phyloP scores from a whole-genome alignment of 2,888 invertebrate species.

The Ormyrus rosae region DNA sequence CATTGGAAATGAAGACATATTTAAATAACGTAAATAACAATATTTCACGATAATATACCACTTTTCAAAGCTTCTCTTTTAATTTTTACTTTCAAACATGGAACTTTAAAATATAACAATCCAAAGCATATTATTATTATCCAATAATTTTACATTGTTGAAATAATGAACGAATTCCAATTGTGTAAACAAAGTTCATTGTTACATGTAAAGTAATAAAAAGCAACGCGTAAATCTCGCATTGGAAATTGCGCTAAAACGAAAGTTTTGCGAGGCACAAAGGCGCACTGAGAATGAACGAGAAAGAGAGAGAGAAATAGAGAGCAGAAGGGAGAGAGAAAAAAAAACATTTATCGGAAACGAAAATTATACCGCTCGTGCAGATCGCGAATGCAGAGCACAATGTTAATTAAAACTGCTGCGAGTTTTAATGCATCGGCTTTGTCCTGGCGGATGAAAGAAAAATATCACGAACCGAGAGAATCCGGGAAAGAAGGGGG shows the following conservation, averaged over 20 bases:
- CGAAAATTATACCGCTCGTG: conserved; percentile 36
- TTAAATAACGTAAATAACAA: too few species aligned
- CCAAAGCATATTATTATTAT: too few species aligned
- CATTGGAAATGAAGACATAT: too few species aligned
- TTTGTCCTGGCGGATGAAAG: conserved; percentile 24
- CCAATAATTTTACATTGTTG: too few species aligned
- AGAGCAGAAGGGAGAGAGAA: background rate
- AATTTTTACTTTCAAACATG: too few species aligned
- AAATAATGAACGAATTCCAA: too few species aligned
- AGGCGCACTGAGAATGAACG: background rate
- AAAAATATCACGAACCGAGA: background rate
- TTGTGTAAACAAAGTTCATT: too few species aligned
- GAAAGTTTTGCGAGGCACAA: background rate
- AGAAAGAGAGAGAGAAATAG: background rate
- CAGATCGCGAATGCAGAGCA: conserved; percentile 17
- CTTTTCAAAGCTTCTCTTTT: too few species aligned
- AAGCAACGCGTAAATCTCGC: background rate
- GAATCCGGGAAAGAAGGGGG: background rate
- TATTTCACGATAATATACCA: too few species aligned
- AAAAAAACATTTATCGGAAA: conserved; percentile 25
- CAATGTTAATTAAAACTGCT: conserved; percentile 52
- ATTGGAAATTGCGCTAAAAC: background rate
- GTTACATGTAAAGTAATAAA: background rate
- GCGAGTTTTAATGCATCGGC: conserved; percentile 53
- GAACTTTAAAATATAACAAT: too few species aligned